A percentile compares a stretch with the other conserved stretches of the same genome.
Evolutionary conservation across 2,113 vertebrate genomes (phyloP).

Genomic region (Orycteropus afer): DNA sequence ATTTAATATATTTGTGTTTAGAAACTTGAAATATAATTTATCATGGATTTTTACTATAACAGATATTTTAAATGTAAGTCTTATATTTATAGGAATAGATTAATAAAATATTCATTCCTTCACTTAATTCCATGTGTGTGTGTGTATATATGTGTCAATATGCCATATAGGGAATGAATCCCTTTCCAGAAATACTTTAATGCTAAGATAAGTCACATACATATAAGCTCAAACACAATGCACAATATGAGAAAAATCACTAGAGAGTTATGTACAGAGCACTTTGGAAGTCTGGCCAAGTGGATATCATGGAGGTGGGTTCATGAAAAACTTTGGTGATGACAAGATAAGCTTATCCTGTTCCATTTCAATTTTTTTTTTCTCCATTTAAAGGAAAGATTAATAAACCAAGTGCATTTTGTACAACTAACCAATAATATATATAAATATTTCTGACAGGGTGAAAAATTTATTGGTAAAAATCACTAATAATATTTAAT

Average conservation of each 20-base stretch:
- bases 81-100: not conserved
- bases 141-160: not conserved
- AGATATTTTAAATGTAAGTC: not conserved
- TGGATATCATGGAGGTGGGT: accelerated
- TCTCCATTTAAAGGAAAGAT: not conserved
- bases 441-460: not conserved
- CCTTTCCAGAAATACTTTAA: not conserved
- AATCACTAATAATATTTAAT: not conserved
- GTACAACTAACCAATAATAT: not conserved
- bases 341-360: not conserved
- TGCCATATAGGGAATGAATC: not conserved
- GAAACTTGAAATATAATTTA: constrained; percentile 15
- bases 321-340: not conserved
- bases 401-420: not conserved
- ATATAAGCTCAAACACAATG: not conserved
- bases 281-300: not conserved
- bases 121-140: not conserved
- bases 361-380: not conserved
- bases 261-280: not conserved
- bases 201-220: not conserved
- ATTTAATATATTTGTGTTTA: not conserved
- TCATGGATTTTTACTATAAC: not conserved
- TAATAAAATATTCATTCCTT: not conserved
- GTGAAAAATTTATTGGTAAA: not conserved
- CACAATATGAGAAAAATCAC: not conserved